A percentile compares a stretch with the other conserved stretches of the same genome.
Conservation (phyloP, 1,140 invertebrate genomes). For the Rhagoletis zephyria region DNA sequence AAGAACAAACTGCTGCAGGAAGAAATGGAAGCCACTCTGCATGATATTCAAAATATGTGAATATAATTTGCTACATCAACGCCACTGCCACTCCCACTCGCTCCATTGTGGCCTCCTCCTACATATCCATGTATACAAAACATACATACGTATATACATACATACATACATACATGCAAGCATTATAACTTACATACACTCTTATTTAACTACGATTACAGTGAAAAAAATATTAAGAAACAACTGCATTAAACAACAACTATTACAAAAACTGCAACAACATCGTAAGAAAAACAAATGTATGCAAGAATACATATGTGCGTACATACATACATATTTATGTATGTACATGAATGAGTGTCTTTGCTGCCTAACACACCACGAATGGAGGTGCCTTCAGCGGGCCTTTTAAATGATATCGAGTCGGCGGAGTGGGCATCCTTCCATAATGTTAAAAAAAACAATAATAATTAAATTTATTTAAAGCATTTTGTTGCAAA, state of each 20-base stretch:
- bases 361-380: not conserved
- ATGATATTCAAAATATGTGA: slow-evolving; percentile 99
- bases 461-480: slow-evolving; percentile 52
- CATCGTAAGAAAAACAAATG: not conserved
- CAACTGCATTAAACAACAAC: slow-evolving; percentile 9
- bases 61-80: slow-evolving; percentile 60
- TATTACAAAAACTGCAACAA: slow-evolving; percentile 33
- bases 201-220: slow-evolving; percentile 13
- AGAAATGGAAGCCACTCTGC: slow-evolving; percentile 98
- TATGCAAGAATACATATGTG: slow-evolving; percentile 17
- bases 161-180: not conserved
- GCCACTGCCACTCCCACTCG: slow-evolving; percentile 51
- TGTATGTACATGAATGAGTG: not conserved
- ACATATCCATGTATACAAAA: not conserved
- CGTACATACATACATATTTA: not conserved
- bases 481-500: slow-evolving; percentile 51
- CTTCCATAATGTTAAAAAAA: slow-evolving; percentile 53
- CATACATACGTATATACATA: slow-evolving; percentile 9
- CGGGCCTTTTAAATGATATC: not conserved
- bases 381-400: not conserved
- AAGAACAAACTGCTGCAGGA: slow-evolving; percentile 96
- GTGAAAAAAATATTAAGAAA: not conserved
- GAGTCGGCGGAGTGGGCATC: slow-evolving; percentile 44
- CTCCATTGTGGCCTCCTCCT: slow-evolving; percentile 43
- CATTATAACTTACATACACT: too few relatives aligned